Base-by-base conservation (phyloP, 2,113 vertebrate species). In the Phrynosoma blainvillii region DNA sequence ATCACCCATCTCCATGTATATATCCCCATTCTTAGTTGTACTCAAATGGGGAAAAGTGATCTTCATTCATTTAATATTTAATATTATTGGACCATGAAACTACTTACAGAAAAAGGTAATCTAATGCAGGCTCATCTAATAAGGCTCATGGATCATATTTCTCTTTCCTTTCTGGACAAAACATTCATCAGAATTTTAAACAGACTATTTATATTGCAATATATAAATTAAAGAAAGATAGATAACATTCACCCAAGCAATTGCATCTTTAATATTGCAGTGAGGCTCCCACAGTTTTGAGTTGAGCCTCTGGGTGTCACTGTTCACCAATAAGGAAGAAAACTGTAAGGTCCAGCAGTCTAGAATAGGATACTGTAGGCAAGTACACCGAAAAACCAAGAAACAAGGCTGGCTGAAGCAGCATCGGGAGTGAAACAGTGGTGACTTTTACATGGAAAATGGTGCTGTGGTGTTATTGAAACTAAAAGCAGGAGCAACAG, bases 221-320 rank as follows among this genome's bases (percentile, higher is more conserved):
- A 42, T 23, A 42, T 42, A 40, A 30, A 62, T 16, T n/a, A 16
- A n/a, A 56, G 56, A 65, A 36, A 21, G 47, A 62, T 62, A 62
- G 36, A 10, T 8, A 18, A 82, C 6, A 1, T 42, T 23, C 1
- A 59, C 56, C 16, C 11, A 25, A 27, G 30, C 3, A 79, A 79
- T 56, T 70, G 18, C 47, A 40, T 20, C 1, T 42, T 27, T 5
- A 30, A 25, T 52, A 54, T 73, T 21, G 27, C 30, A 36, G 56
- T 54, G 7, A 87, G 68, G 4, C 42, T 70, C 83, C 76, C 94
- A 93, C 88, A 94, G 85, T 94, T 93, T 94, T 90, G 75, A 10
- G 32, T 91, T 92, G 89, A 65, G 85, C 91, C 95, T 95, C 95
- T 93, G 93, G 79, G 95, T 89, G 95, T 95, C 95, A 92, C 95